Base-by-base conservation (phyloP, 1,140 invertebrate species). In the Acromyrmex charruanus region DNA sequence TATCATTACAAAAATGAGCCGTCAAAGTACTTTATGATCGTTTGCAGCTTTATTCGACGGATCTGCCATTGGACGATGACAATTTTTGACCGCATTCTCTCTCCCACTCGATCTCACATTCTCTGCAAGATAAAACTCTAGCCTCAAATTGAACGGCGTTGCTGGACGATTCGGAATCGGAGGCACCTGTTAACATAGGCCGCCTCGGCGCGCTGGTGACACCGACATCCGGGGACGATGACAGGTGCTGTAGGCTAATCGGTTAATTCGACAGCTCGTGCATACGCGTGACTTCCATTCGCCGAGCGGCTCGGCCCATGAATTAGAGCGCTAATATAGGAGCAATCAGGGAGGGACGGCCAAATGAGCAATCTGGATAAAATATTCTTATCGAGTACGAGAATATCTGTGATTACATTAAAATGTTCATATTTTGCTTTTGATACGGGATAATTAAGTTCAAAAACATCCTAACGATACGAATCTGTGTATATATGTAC, bases 131-230 rank as follows among this genome's bases (percentile, higher is more conserved):
- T 65, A 77, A 89, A 71, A 81, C 65, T 77, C 63, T 77, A 61
- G 63, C 14, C 7, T 44, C 21, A 25, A 55, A 77, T 82, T 35
- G 28, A 82, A 58, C 77, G 72, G 63, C 69, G 39, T 69, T 65
- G 44, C 61, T 77, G 65, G 72, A 39, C 87, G 77, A 79, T 89
- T 86, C 65, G 58, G 74, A 91, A 90, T 88, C 63, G 79, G 68
- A 90, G 87, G 86, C 89, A 90, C 89, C 88, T 90, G 88, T 90
- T 90, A 90, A 90, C 85, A 87, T 58, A 89, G n/a, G 85, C 68
- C 72, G 49, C 51, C 25, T 72, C 51, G 69, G 80, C 39, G 69
- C 80, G 55, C 80, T 55, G 35, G 68, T 77, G 69, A 84, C 77
- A 87, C 51, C 86, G 88, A 87, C 89, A 87, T 89, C 77, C 84